Evolutionary conservation across 2,797 vertebrate species (phyloP), one percentile per base, ranked within the genome.

Genomic region (Trichosurus vulpecula): DNA sequence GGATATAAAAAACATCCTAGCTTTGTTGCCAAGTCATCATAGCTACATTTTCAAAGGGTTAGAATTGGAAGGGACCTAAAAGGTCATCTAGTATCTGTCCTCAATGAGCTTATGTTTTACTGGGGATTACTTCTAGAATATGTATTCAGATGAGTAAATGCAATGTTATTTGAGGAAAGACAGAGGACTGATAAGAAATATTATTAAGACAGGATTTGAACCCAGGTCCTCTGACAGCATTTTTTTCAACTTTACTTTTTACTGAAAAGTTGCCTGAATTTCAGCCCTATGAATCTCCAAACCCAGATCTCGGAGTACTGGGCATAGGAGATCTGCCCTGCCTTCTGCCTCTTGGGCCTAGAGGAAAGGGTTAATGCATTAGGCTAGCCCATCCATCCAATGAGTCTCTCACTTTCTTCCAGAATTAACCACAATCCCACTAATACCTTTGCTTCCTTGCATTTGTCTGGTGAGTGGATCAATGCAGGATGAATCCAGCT

Each of bases 351-450:
- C n/a, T 54, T 54, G 61, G 1, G 1, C 16, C 11, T 0, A 0
- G 61, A 0, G 52, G 57, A 92, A n/a, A n/a, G 96, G 90, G 96
- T 98, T 98, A 94, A 94, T 6, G 9, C 0, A 16, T 89, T 96
- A 97, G 96, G 96, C 96, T 97, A 92, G 96, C 90, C 93, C 93
- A 95, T 96, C 97, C 93, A 93, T 98, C 96, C 94, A 90, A 52
- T 98, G 97, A 97, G 96, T 94, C 97, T 97, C 91, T 98, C 97
- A 95, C 95, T 97, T 47, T 96, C 94, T 94, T 97, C 93, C 41
- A 91, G 96, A 98, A 97, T 97, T 97, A 97, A 95, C 97, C 61
- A 91, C 30, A 10, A 95, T 97, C 96, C 96, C 90, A 58, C 94
- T 98, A 97, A 98, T 96, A 96, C 96, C 97, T 97, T 96, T 96